Evolutionary conservation across 2,888 invertebrate genomes (phyloP).

Genomic region (Buathra laborator): DNA sequence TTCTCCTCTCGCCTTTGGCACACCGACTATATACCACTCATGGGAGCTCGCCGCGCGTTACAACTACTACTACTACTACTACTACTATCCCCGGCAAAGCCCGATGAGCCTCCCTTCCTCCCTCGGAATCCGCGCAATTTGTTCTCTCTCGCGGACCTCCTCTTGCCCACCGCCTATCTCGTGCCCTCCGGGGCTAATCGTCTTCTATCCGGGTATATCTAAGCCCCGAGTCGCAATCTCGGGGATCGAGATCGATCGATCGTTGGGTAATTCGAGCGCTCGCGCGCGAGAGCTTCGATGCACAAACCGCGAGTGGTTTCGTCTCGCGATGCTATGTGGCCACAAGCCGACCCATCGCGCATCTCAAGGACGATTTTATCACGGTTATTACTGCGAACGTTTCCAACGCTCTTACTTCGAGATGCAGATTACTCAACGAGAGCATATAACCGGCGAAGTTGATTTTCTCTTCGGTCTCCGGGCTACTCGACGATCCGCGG

Average conservation of each 20-base stretch:
- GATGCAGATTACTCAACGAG: slow-evolving; percentile 68
- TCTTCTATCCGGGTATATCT: slow-evolving; percentile 65
- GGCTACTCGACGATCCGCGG: slow-evolving; percentile 2
- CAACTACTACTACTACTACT: too few relatives aligned
- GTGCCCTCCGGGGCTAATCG: slow-evolving; percentile 65
- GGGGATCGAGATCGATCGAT: slow-evolving; percentile 67
- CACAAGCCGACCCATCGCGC: slow-evolving; percentile 11
- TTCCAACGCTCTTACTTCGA: slow-evolving; percentile 60
- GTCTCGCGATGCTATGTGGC: background rate
- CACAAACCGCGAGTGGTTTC: slow-evolving; percentile 14
- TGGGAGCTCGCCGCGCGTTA: too few relatives aligned
- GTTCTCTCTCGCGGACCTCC: slow-evolving; percentile 49
- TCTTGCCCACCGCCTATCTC: slow-evolving; percentile 55
- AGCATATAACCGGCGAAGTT: slow-evolving; percentile 15
- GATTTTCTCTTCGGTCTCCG: slow-evolving; percentile 38
- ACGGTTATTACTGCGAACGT: slow-evolving; percentile 68
- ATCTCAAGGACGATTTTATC: slow-evolving; percentile 68
- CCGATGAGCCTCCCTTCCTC: slow-evolving; percentile 8
- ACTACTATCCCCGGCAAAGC: too few relatives aligned
- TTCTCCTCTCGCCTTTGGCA: slow-evolving; percentile 53
- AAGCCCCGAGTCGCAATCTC: slow-evolving; percentile 66
- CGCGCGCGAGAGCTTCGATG: slow-evolving; percentile 34
- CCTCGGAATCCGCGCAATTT: slow-evolving; percentile 60
- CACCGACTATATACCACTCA: slow-evolving; percentile 9
- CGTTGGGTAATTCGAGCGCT: slow-evolving; percentile 65